These are phyloP conservation scores for Drosophila prolongata DNA, from an alignment of 2,888 invertebrate species.

Conservation along the genomic window DNA sequence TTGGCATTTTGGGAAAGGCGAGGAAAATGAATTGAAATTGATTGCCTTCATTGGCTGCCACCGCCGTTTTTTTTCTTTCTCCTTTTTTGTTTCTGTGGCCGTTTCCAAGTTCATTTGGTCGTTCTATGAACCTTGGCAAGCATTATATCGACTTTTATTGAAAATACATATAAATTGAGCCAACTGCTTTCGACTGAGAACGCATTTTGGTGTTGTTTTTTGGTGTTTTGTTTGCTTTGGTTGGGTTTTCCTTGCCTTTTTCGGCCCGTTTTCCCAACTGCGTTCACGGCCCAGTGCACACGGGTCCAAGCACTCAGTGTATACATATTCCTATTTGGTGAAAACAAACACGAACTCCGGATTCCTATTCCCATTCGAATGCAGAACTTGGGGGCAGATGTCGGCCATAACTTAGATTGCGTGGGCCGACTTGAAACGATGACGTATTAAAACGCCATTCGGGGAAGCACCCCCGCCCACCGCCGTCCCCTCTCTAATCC, in stretches of 20 bases:
- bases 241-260: slow-evolving; percentile 47
- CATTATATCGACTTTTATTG: slow-evolving; percentile 73
- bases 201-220: slow-evolving; percentile 35
- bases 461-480: slow-evolving; percentile 13
- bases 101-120: slow-evolving; percentile 71
- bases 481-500: slow-evolving; percentile 1
- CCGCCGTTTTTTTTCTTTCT: slow-evolving; percentile 21
- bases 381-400: slow-evolving; percentile 66
- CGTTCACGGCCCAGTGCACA: slow-evolving; percentile 68
- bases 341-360: slow-evolving; percentile 72
- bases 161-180: slow-evolving; percentile 70
- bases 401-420: slow-evolving; percentile 72
- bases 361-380: slow-evolving; percentile 60
- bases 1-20: slow-evolving; percentile 53
- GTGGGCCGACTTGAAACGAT: slow-evolving; percentile 71
- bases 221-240: slow-evolving; percentile 30
- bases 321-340: slow-evolving; percentile 57
- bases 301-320: slow-evolving; percentile 26
- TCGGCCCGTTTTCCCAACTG: slow-evolving; percentile 46
- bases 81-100: slow-evolving; percentile 34
- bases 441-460: slow-evolving; percentile 74
- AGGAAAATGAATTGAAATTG: slow-evolving; percentile 75
- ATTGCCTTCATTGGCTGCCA: slow-evolving; percentile 69
- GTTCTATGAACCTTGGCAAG: slow-evolving; percentile 75
- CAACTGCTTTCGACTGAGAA: slow-evolving; percentile 52